phyloP scores from a whole-genome alignment of 2,113 vertebrate genomes.

The Gymnarchus niloticus region DNA sequence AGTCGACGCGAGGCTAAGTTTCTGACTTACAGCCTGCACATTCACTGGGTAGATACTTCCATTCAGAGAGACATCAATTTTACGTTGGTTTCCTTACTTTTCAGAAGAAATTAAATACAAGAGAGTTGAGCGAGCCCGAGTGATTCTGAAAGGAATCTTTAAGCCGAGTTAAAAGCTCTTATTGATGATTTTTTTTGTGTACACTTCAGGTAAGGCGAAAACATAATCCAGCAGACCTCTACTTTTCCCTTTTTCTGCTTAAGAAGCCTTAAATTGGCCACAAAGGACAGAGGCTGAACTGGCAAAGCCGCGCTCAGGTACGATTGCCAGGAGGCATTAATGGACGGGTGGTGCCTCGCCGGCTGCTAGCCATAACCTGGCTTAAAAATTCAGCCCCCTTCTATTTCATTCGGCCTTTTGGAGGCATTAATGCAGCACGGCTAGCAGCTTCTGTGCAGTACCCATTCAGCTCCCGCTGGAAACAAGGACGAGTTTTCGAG shows the following conservation, averaged over 20 bases:
- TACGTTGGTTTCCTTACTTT: not conserved
- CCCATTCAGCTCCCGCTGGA: not conserved
- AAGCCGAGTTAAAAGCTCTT: not conserved
- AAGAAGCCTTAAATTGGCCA: not conserved
- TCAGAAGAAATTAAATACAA: conserved; percentile 3
- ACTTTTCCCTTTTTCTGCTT: not conserved
- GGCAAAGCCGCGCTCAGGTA: not conserved
- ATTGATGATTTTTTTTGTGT: conserved; percentile 1
- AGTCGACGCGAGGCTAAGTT: not conserved
- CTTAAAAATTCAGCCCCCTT: not conserved
- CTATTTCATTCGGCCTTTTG: not conserved
- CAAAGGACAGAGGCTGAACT: conserved; percentile 2
- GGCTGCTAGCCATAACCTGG: not conserved
- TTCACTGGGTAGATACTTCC: not conserved
- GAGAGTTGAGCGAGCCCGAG: not conserved
- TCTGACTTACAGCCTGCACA: not conserved
- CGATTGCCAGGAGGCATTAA: not conserved
- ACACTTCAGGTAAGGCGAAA: not conserved
- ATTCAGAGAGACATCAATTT: not conserved
- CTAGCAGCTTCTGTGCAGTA: not conserved
- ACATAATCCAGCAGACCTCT: not conserved
- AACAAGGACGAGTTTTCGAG: not conserved
- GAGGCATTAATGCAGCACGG: not conserved
- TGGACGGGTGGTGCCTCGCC: not conserved
- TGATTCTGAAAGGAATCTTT: not conserved